Conservation (phyloP, 2,888 invertebrate genomes). For the Oxystoma pomonae region DNA sequence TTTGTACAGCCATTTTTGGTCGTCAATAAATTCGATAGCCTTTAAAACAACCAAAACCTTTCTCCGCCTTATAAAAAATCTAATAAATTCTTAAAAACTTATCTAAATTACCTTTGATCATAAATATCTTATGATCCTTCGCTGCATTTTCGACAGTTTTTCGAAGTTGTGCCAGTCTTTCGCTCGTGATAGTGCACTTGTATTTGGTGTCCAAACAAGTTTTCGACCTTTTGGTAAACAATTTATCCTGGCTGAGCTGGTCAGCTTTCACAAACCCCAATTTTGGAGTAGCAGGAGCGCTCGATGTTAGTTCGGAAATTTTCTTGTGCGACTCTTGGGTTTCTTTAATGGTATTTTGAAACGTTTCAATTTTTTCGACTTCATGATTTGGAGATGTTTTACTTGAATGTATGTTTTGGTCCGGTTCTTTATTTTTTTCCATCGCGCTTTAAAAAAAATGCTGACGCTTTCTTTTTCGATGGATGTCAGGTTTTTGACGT, state of each 20-base stretch:
- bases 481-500: too few relatives aligned
- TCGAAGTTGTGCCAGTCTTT: conserved; percentile 61
- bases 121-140: conserved; percentile 62
- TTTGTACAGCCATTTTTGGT: too few relatives aligned
- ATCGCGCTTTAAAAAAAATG: too few relatives aligned
- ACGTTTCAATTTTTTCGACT: too few relatives aligned
- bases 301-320: conserved; percentile 24
- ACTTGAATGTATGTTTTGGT: too few relatives aligned
- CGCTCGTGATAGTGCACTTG: conserved; percentile 57
- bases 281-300: conserved; percentile 29
- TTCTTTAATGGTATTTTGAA: not conserved
- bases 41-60: too few relatives aligned
- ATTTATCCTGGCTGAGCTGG: not conserved
- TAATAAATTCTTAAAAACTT: not conserved
- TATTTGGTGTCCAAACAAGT: conserved; percentile 37
- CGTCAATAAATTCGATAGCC: too few relatives aligned
- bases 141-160: conserved; percentile 63
- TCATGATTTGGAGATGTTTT: too few relatives aligned
- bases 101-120: conserved; percentile 50
- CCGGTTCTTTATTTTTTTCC: too few relatives aligned
- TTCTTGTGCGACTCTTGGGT: conserved; percentile 6
- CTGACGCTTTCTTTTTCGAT: too few relatives aligned
- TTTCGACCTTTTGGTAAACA: conserved; percentile 32
- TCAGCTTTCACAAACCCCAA: conserved; percentile 9
- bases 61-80: not conserved